Percentiles rank a stretch among this genome's conserved stretches.
Conservation (phyloP, 1,140 invertebrate genomes). For the Coenobita brevimanus region DNA sequence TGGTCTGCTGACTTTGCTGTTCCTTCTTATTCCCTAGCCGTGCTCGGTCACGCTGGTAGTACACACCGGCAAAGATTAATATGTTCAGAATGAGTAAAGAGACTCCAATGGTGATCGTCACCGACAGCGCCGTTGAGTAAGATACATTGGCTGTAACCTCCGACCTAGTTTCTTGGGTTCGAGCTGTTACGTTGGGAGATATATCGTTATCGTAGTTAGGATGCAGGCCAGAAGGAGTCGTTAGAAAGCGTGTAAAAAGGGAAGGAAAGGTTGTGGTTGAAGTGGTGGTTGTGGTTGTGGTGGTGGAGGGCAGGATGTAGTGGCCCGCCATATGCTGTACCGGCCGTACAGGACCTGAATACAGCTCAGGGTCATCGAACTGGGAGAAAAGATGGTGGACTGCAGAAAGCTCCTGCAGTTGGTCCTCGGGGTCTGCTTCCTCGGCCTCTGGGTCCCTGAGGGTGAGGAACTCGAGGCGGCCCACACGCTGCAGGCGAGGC, state of each 20-base stretch:
- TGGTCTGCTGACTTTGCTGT: slow-evolving; percentile 64
- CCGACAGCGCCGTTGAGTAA: slow-evolving; percentile 89
- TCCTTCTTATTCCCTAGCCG: slow-evolving; percentile 61
- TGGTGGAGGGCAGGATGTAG: slow-evolving; percentile 42
- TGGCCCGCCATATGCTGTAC: slow-evolving; percentile 46
- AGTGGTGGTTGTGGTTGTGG: slow-evolving; percentile 38
- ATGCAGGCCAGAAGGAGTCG: slow-evolving; percentile 27
- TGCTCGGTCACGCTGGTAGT: slow-evolving; percentile 86
- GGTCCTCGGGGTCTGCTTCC: slow-evolving; percentile 48
- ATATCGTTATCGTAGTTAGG: slow-evolving; percentile 18
- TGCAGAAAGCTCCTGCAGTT: slow-evolving; percentile 47
- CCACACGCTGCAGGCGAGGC: slow-evolving; percentile 89
- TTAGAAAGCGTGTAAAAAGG: background rate
- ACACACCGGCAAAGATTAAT: slow-evolving; percentile 93
- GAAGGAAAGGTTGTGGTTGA: slow-evolving; percentile 30
- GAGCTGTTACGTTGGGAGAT: slow-evolving; percentile 51
- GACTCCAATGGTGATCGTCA: slow-evolving; percentile 94
- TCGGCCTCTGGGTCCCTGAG: slow-evolving; percentile 50
- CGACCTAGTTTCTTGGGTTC: slow-evolving; percentile 53
- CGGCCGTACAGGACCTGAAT: slow-evolving; percentile 21
- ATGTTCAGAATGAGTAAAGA: slow-evolving; percentile 92
- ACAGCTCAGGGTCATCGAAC: slow-evolving; percentile 17
- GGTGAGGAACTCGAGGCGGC: slow-evolving; percentile 66
- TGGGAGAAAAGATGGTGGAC: slow-evolving; percentile 20
- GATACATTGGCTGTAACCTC: slow-evolving; percentile 83